Evolutionary conservation across 2,888 invertebrate species (phyloP).

Genomic region (Trissolcus brochymenae): DNA sequence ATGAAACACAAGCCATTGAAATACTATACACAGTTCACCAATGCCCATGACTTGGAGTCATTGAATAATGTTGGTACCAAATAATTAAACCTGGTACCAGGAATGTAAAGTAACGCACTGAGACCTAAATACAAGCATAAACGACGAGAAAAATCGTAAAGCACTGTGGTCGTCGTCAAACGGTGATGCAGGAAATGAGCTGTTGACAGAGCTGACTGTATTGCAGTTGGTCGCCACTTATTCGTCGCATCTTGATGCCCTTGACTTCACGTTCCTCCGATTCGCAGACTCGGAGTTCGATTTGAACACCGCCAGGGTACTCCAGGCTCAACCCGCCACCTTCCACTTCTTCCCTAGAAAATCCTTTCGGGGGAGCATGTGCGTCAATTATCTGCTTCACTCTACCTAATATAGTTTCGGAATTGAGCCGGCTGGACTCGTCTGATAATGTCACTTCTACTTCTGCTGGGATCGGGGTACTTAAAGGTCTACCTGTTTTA

Average conservation of each 20-base stretch:
- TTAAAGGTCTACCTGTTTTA: constrained; percentile 70
- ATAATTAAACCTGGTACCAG: constrained; percentile 53
- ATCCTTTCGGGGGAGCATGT: constrained; percentile 84
- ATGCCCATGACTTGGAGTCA: constrained; percentile 1
- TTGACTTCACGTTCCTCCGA: constrained; percentile 85
- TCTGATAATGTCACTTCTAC: constrained; percentile 88
- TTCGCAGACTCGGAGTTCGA: constrained; percentile 88
- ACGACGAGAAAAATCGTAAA: constrained; percentile 60
- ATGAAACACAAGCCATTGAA: neutral
- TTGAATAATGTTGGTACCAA: neutral
- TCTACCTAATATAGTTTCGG: constrained; percentile 87
- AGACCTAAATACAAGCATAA: constrained; percentile 58
- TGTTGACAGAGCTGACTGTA: constrained; percentile 93
- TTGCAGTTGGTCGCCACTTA: constrained; percentile 91
- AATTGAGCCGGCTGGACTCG: constrained; percentile 87
- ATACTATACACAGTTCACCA: constrained; percentile 16
- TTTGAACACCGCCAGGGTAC: constrained; percentile 90
- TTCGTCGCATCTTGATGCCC: constrained; percentile 89
- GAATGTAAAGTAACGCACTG: constrained; percentile 67
- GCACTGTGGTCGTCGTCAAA: constrained; percentile 77
- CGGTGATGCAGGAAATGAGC: constrained; percentile 90
- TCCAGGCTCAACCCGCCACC: constrained; percentile 81
- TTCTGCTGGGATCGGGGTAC: constrained; percentile 71
- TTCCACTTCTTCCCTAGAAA: constrained; percentile 77
- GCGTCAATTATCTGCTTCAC: constrained; percentile 88